These are phyloP conservation scores for Muscicapa adusta DNA, from an alignment of 2,113 vertebrate species.

Conservation along the genomic window DNA sequence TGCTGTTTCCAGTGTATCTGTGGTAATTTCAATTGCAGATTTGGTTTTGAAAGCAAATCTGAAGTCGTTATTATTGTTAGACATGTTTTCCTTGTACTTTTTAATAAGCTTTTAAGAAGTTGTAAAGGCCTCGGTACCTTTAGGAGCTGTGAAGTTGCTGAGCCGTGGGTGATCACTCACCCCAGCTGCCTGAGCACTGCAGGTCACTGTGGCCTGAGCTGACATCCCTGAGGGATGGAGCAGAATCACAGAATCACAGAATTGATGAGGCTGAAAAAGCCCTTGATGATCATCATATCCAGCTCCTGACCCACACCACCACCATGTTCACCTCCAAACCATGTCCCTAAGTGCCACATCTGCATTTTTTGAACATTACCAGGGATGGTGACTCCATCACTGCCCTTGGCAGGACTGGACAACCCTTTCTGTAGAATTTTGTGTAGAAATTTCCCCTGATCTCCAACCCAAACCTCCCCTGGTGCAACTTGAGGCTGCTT, in stretches of 20 bases:
- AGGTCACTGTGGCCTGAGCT: background rate
- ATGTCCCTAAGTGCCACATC: background rate
- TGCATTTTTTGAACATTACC: background rate
- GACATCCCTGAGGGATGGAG: background rate
- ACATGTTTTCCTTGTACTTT: background rate
- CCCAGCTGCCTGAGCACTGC: background rate
- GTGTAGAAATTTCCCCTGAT: no score
- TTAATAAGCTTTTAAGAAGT: background rate
- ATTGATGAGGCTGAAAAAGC: background rate
- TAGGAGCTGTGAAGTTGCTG: background rate
- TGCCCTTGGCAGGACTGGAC: background rate
- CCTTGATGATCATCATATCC: background rate
- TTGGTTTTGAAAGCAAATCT: background rate
- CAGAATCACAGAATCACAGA: no score
- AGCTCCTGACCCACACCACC: no score
- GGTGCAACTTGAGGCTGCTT: background rate
- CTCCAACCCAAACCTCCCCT: background rate
- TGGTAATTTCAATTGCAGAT: background rate
- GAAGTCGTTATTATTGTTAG: background rate
- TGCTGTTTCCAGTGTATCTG: rapidly evolving
- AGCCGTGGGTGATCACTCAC: rapidly evolving
- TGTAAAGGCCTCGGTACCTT: rapidly evolving
- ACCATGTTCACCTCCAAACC: background rate
- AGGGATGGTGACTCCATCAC: background rate
- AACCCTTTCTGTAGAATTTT: background rate